Percentiles rank a stretch among this genome's conserved stretches.
Evolutionary conservation across 2,113 vertebrate genomes (phyloP).

Genomic region (Stercorarius parasiticus): DNA sequence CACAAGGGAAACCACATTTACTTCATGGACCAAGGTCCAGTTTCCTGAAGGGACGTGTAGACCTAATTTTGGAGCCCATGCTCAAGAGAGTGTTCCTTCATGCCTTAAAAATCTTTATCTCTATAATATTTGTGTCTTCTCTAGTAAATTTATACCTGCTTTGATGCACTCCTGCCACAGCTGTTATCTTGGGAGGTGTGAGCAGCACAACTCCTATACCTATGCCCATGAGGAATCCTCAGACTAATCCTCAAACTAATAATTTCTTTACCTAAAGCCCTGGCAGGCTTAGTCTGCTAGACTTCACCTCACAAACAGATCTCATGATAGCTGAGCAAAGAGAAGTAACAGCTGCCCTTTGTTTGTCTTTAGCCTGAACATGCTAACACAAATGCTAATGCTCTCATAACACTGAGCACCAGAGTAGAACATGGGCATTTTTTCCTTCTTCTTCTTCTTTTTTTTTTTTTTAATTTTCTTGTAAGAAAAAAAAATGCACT

Average conservation of each 20-base stretch:
- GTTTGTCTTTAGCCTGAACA: background rate
- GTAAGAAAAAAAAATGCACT: background rate
- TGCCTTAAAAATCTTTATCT: background rate
- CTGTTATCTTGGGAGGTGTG: background rate
- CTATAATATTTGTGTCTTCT: background rate
- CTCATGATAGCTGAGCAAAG: background rate
- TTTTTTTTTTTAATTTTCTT: background rate
- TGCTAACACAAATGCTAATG: background rate
- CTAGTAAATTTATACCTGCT: background rate
- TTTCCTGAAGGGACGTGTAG: background rate
- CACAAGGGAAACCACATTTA: background rate
- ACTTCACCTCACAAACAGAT: background rate
- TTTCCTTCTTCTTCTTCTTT: too few species aligned
- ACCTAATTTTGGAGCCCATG: rapidly evolving
- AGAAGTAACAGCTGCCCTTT: background rate
- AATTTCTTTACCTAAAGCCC: background rate
- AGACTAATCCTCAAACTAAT: background rate
- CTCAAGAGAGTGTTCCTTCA: background rate
- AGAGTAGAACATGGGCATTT: background rate
- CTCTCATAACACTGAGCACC: background rate
- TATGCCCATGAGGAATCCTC: background rate
- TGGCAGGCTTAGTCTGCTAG: background rate
- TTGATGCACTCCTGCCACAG: background rate
- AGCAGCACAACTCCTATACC: background rate
- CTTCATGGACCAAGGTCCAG: background rate